phyloP scores from a whole-genome alignment of 2,113 vertebrate genomes.

The Opisthocomus hoazin region DNA sequence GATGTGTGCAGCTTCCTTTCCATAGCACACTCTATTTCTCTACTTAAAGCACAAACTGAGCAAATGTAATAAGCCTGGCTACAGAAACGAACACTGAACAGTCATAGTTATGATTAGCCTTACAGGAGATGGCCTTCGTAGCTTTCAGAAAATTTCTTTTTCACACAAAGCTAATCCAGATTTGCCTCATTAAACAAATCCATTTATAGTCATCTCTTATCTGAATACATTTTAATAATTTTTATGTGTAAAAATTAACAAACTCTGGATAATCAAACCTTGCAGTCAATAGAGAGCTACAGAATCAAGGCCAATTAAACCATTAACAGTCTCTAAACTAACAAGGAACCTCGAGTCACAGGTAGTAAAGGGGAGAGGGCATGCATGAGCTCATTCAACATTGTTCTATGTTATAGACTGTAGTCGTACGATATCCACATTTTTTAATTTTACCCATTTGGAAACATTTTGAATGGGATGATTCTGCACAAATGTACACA shows the following conservation, averaged over 20 bases:
- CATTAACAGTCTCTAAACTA: not conserved
- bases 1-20: not conserved
- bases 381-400: not conserved
- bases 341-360: not conserved
- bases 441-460: not conserved
- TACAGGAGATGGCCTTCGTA: not conserved
- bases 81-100: not conserved
- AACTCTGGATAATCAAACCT: not conserved
- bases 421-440: rapidly evolving
- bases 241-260: not conserved
- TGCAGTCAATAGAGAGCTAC: not conserved
- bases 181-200: not conserved
- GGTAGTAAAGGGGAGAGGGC: not conserved
- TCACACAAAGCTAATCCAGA: not conserved
- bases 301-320: not conserved
- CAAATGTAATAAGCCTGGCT: not conserved
- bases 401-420: not conserved
- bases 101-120: not conserved
- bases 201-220: not conserved
- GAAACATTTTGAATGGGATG: not conserved
- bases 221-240: not conserved
- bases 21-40: not conserved
- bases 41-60: not conserved
- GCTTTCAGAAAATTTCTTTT: not conserved
- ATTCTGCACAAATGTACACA: not conserved